These are phyloP conservation scores for Hemithea aestivaria DNA, from an alignment of 2,888 invertebrate species.

Conservation along the genomic window DNA sequence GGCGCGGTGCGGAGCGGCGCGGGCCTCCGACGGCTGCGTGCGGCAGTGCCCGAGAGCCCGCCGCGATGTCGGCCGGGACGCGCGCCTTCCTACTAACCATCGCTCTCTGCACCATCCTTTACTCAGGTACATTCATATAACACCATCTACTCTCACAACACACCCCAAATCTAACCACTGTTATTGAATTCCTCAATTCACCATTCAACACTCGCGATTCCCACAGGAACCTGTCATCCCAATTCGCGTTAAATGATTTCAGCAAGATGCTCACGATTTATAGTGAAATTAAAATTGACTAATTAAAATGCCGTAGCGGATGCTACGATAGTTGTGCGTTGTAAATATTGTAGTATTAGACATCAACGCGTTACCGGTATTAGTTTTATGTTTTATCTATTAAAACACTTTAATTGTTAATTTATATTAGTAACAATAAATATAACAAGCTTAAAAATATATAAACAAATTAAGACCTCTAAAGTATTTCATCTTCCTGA, in stretches of 20 bases:
- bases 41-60: slow-evolving; percentile 63
- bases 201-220: too few relatives aligned
- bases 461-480: too few relatives aligned
- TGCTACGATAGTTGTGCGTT: slow-evolving; percentile 2
- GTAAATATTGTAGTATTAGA: slow-evolving; percentile 7
- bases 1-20: slow-evolving; percentile 26
- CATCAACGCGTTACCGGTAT: slow-evolving; percentile 23
- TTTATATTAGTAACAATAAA: too few relatives aligned
- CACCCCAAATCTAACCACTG: too few relatives aligned
- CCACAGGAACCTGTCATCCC: too few relatives aligned
- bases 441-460: too few relatives aligned
- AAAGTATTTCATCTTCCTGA: slow-evolving; percentile 40
- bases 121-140: slow-evolving; percentile 57
- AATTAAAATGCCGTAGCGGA: too few relatives aligned
- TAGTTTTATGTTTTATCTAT: slow-evolving; percentile 2
- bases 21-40: slow-evolving; percentile 35
- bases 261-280: too few relatives aligned
- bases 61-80: slow-evolving; percentile 70
- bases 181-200: too few relatives aligned
- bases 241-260: too few relatives aligned
- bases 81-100: slow-evolving; percentile 57
- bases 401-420: not conserved
- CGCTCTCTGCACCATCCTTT: slow-evolving; percentile 62
- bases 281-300: too few relatives aligned
- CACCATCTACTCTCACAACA: slow-evolving; percentile 3